Conservation (phyloP, 2,113 vertebrate species). For the Pitta sordida region DNA sequence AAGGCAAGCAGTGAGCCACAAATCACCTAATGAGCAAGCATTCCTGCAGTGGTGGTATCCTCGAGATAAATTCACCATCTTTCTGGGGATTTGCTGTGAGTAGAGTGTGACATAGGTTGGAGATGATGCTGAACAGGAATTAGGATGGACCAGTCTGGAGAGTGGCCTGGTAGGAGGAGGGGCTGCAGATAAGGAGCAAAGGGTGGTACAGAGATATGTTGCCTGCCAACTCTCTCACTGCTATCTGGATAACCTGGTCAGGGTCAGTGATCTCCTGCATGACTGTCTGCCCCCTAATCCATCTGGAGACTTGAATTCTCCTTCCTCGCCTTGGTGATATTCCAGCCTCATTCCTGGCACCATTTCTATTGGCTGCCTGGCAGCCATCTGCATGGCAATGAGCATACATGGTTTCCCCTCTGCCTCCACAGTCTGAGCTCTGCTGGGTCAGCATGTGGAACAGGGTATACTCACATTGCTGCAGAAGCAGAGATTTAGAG, state of each 20-base stretch:
- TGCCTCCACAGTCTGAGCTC: neutral
- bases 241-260: neutral
- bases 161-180: neutral
- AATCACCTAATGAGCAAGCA: neutral
- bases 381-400: fast-evolving
- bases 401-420: neutral
- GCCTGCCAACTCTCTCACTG: neutral
- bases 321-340: neutral
- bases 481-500: neutral
- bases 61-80: neutral
- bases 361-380: neutral
- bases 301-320: neutral
- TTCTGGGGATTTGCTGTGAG: neutral
- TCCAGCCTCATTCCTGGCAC: neutral
- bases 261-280: neutral
- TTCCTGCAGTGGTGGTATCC: neutral
- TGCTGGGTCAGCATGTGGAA: fast-evolving
- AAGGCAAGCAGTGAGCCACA: neutral
- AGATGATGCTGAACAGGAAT: neutral
- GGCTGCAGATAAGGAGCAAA: neutral
- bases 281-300: neutral
- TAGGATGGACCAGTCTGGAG: neutral
- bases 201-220: neutral
- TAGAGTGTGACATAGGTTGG: neutral
- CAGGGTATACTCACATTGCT: fast-evolving